Base-by-base conservation (phyloP, 2,888 invertebrate species). In the Metalampra italica region DNA sequence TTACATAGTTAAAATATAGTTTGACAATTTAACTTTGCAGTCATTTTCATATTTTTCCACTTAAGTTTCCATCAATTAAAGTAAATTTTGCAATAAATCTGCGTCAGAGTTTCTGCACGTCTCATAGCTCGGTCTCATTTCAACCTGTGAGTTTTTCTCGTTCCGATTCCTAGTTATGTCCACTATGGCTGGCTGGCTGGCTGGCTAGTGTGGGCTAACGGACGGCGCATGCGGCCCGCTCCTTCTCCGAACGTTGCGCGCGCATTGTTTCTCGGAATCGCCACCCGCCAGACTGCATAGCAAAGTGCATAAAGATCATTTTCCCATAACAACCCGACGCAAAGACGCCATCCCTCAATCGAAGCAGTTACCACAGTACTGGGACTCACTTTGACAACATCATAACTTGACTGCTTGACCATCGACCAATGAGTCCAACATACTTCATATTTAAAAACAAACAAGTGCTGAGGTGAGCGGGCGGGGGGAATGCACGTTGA, bases 261-360 rank as follows among this genome's bases (percentile, higher is more conserved):
- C 71, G 71, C 75, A 84, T 89, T 88, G 87, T 86, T 88, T 89
- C 87, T 87, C 38, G 65, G 88, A 89, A 88, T 65, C 71, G 69
- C 73, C 66, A 76, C 80, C 69, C 68, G 75, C 71, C 72, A 60
- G 72, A 78, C 82, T 66, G 66, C 86, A 86, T 84, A 76, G 71
- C 80, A 62, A 56, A 52, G 64, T 68, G 46, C 66, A 59, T 66
- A 84, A 75, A 70, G 78, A 57, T 52, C 69, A 81, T 70, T 75
- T 76, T 82, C 64, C 77, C 57, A 48, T 57, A 67, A 58, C 68
- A 65, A 50, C 59, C 57, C 72, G 68, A 55, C 75, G 57, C 49
- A 46, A 53, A 69, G 75, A 77, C 78, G 78, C 79, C 78, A 75
- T 73, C 78, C 78, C 75, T 82, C 76, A 70, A 76, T 71, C 69